Base-by-base conservation (phyloP, 2,797 vertebrate genomes). In the Todus mexicanus region DNA sequence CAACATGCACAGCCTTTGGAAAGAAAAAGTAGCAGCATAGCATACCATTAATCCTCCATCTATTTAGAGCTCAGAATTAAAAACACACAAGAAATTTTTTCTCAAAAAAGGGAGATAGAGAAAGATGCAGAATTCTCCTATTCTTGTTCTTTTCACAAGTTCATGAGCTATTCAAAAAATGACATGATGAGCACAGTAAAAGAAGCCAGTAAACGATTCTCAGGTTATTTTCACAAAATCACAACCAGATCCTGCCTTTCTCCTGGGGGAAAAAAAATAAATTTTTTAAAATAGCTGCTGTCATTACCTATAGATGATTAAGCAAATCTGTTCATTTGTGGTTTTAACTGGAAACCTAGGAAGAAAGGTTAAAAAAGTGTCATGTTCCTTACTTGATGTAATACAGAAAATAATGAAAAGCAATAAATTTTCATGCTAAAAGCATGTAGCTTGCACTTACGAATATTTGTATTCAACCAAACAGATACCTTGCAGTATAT, bases 161-260 rank as follows among this genome's bases (percentile, higher is more conserved):
- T 82, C 63, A 60, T 78, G 38, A 91, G 35, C 35, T 79, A 51
- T 72, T 90, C 42, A 87, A 84, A 85, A 80, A 59, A 51, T 26
- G 8, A n/a, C 31, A 74, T 40, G 42, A 81, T 42, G 40, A 93
- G 26, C 26, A 70, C 38, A 81, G 54, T 63, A 91, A 65, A 91
- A 93, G 57, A 89, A 85, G 54, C 38, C 53, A 81, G 70, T 21
- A 86, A 84, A 86, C 64, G 7, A 76, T 56, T 86, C 40, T 59
- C 60, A 66, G 69, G 59, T 91, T 93, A 78, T 89, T 87, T 74
- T 71, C 79, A 85, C 50, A 89, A 88, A 88, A 85, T 72, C 54
- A 56, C 64, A 61, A 73, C 8, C 51, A 91, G 37, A 91, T 66
- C 16, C 8, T 35, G 45, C 27, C n/a, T 92, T 86, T 60, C 26